A percentile compares a stretch with the other conserved stretches of the same genome.
phyloP scores from a whole-genome alignment of 1,140 invertebrate genomes.

The Pectinophora gossypiella region DNA sequence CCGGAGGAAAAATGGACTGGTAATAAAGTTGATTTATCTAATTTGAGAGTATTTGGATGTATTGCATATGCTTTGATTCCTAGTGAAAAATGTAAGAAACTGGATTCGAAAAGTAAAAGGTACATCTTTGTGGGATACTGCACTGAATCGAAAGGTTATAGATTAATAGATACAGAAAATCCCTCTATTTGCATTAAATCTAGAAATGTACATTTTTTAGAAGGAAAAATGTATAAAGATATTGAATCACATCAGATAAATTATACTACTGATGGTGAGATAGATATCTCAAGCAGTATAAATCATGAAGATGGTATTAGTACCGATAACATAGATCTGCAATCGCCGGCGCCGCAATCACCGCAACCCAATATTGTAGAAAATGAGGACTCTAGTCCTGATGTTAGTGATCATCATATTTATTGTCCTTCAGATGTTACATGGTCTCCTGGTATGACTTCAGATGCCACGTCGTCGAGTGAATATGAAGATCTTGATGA shows the following conservation, averaged over 20 bases:
- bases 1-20: conserved; percentile 54
- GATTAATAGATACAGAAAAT: conserved; percentile 41
- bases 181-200: conserved; percentile 22
- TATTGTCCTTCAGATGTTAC: not conserved
- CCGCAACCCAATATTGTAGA: not conserved
- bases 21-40: conserved; percentile 40
- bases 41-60: conserved; percentile 62
- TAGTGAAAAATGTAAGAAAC: conserved; percentile 40
- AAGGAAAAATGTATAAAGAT: conserved; percentile 17
- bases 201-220: conserved; percentile 41
- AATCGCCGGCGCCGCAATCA: not conserved
- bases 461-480: not conserved
- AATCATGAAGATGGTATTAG: not conserved
- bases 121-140: conserved; percentile 66
- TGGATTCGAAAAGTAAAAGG: conserved; percentile 36
- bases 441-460: conserved; percentile 5
- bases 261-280: not conserved
- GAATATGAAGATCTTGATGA: conserved; percentile 5
- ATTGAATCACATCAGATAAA: not conserved
- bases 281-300: not conserved
- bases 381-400: too few species aligned
- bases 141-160: conserved; percentile 48
- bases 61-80: conserved; percentile 41
- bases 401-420: too few species aligned
- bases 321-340: not conserved